Evolutionary conservation across 2,888 invertebrate genomes (phyloP), one percentile per base, ranked within the genome.

Genomic region (Hirtodrosophila trivittata): DNA sequence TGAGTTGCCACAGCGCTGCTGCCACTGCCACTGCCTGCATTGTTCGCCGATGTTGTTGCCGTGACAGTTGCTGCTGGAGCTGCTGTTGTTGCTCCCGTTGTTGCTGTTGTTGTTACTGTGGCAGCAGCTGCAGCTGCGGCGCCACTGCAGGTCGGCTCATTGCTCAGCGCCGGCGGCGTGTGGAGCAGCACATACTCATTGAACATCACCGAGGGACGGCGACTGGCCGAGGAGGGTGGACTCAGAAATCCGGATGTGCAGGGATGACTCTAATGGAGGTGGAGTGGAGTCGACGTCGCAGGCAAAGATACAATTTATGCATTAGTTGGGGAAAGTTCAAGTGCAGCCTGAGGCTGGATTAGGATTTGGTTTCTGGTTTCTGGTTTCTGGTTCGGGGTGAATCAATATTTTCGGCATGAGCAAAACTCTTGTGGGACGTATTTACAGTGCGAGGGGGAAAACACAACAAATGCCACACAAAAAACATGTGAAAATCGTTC

Each of bases 151-250:
- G 70, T 35, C 28, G 83, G 73, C 49, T 89, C 87, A 30, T 89
- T 88, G 16, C 85, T 89, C 9, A 90, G 76, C 8, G 90, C 86
- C 7, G 91, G 90, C 32, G 91, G 91, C 14, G 94, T 94, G 87
- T 96, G 96, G 26, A 96, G 92, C 33, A 96, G 92, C 9, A 96
- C 95, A 28, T 96, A 95, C 88, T 96, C 96, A 87, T 95, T 96
- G 91, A 97, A 97, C 96, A 96, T 96, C 63, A 97, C 97, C 70
- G 96, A 96, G 33, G 96, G 96, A 47, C 96, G 92, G 12, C 96
- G 93, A 71, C 94, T 93, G 55, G 93, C 92, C 49, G 94, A 86
- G 25, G 88, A 87, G 49, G 95, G 95, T 38, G 95, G 95, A 73
- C 95, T 95, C 47, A 96, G 91, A 46, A 95, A 92, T 38, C 94